These are phyloP conservation scores for Perca flavescens DNA, from an alignment of 2,113 vertebrate genomes.

Conservation along the genomic window DNA sequence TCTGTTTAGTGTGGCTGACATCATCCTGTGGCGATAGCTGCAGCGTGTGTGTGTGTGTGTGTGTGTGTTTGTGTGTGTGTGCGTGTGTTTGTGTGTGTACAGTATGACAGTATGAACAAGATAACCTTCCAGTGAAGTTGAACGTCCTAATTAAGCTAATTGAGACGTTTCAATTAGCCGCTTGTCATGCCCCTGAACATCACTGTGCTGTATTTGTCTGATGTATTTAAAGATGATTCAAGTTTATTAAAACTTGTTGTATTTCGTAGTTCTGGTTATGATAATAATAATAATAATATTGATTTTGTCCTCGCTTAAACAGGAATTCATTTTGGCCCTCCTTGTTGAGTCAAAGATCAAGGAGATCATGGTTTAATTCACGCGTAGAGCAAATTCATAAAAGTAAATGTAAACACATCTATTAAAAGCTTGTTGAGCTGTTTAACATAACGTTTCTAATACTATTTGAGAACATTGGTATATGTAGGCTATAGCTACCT, in stretches of 20 bases:
- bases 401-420: no score
- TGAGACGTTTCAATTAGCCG: constrained; percentile 48
- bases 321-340: no score
- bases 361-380: no score
- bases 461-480: no score
- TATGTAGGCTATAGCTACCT: no score
- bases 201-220: neutral
- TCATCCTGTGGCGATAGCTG: neutral
- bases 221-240: neutral
- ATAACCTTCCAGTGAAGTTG: constrained; percentile 10
- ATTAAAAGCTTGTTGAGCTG: no score
- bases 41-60: constrained; percentile 7
- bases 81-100: constrained; percentile 17
- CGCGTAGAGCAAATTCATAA: no score
- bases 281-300: no score
- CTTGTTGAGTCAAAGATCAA: no score
- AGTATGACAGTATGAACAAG: neutral
- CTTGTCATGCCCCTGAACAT: constrained; percentile 1
- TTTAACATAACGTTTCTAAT: no score
- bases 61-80: constrained; percentile 17
- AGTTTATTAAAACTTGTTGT: neutral
- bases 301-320: no score
- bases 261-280: neutral
- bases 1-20: constrained; percentile 17
- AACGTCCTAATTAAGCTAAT: constrained; percentile 40